Evolutionary conservation across 2,113 vertebrate genomes (phyloP), one percentile per base, ranked within the genome.

Genomic region (Procavia capensis): DNA sequence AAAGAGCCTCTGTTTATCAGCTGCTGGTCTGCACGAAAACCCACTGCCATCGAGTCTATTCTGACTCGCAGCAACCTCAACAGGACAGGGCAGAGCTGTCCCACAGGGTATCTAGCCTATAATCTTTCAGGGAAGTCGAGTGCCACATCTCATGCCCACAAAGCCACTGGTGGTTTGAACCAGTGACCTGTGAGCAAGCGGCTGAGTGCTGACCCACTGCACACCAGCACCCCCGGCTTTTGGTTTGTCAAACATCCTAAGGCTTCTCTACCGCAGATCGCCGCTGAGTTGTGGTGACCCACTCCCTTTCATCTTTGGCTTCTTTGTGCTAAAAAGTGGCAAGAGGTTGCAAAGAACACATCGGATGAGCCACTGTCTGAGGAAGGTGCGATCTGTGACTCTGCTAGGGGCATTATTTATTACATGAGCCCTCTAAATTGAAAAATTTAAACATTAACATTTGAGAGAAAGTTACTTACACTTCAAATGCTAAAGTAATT

Each of bases 371-470:
- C 64, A 34, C 1, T 7, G 66, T 70, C n/a, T 36, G 10, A 29
- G 54, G 25, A 47, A 41, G 8, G 63, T 2, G 8, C 25, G 5
- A 16, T 25, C 79, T 5, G 34, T 0, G 1, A 9, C 10, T 34
- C 19, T 9, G n/a, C 66, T 24, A 17, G 76, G 82, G 64, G 17
- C 34, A 79, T 29, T 76, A 50, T 19, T 85, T 88, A 80, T 50
- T 5, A 27, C 9, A 19, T 3, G 36, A 84, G 70, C 17, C 54
- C 41, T 36, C 31, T 34, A 57, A 19, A 20, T 3, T 3, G 54
- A 79, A 59, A 82, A n/a, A 34, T 43, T 22, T 29, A 50, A 39
- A 16, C 45, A 39, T 43, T 13, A 81, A 22, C 47, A 41, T 81
- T 80, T 80, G 57, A 47, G 76, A 45, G 43, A 88, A 39, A 88